Evolutionary conservation across 2,113 vertebrate species (phyloP), one percentile per base, ranked within the genome.

Genomic region (Leptocoma aspasia): DNA sequence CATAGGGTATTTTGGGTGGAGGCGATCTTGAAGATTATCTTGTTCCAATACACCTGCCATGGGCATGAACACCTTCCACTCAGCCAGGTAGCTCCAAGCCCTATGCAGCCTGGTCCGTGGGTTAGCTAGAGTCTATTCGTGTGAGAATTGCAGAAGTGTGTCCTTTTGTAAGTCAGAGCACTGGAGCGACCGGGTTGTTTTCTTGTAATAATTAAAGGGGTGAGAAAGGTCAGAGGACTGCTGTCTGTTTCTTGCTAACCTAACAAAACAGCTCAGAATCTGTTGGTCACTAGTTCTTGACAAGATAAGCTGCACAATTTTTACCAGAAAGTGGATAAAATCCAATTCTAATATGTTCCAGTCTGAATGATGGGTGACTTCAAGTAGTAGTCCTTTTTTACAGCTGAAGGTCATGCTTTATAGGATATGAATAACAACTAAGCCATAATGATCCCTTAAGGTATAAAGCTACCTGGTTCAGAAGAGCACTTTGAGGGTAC

Each of bases 11-110:
- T 53, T 68, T 68, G 30, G n/a, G 39, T 68, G 39, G 45, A 47
- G 54, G 16, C 0, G 2, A 20, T 81, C 20, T 37, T 68, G 35
- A 68, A 35, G 39, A 28, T 57, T 33, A 23, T 57, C 44, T 44
- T 1, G 0, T 75, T 68, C 53, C 45, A 47, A 9, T 53, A 45
- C 0, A 0, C 23, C 15, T 53, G 19, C 33, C 20, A 22, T 26
- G 20, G 20, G 53, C 28, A 82, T 52, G 33, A 39, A 11, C 13
- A n/a, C 28, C 39, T 60, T 72, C 33, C 15, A 28, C 37, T 50
- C 8, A 3, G 19, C 10, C 7, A 33, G 9, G 12, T 37, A 75
- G 20, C 39, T 60, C 33, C 21, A 59, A 66, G 33, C 28, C 28
- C 3, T 27, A 60, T 73, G 23, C 28, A 52, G 7, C 16, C 17